Evolutionary conservation across 2,797 vertebrate genomes (phyloP).

Genomic region (Catamblyrhynchus diadema): DNA sequence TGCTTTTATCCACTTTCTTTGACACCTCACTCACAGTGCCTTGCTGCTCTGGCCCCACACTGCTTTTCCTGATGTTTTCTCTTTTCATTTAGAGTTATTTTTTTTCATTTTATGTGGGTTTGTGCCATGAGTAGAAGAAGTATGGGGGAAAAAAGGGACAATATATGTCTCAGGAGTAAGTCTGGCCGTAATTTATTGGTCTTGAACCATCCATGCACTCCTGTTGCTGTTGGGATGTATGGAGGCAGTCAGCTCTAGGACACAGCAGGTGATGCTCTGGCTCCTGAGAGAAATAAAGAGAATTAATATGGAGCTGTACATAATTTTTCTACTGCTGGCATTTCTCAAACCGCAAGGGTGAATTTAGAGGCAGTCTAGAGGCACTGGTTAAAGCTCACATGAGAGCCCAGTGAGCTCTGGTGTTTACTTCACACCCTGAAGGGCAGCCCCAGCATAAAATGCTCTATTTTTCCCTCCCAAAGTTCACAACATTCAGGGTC

Average conservation of each 20-base stretch:
- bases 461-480: not conserved
- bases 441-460: not conserved
- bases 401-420: not conserved
- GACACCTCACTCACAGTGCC: too few relatives aligned
- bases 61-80: not conserved
- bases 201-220: not conserved
- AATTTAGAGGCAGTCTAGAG: not conserved
- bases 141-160: rapidly evolving
- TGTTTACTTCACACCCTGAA: not conserved
- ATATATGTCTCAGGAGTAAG: not conserved
- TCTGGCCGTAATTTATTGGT: not conserved
- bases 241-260: not conserved
- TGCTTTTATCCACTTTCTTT: too few relatives aligned
- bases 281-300: not conserved
- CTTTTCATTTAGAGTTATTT: not conserved
- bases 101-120: not conserved
- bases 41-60: not conserved
- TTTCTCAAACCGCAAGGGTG: not conserved
- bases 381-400: not conserved
- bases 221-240: not conserved
- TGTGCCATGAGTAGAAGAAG: not conserved
- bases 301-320: not conserved
- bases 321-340: not conserved
- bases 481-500: not conserved
- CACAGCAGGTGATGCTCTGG: not conserved